A percentile compares a stretch with the other conserved stretches of the same genome.
These are phyloP conservation scores for Anolis apletophallus DNA, from an alignment of 2,797 vertebrate species.

Conservation along the genomic window DNA sequence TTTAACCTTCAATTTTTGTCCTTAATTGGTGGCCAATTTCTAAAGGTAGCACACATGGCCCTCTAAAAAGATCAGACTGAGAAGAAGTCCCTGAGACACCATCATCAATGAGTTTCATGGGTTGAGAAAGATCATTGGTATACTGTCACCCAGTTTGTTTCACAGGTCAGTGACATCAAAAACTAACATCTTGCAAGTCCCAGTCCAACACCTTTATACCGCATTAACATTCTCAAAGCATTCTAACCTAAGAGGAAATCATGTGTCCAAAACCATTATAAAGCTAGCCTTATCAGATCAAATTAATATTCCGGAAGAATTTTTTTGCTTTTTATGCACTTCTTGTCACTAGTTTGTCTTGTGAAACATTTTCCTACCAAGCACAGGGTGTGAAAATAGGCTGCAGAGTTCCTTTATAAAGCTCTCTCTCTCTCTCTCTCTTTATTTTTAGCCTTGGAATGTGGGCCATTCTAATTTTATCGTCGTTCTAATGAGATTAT, in stretches of 20 bases:
- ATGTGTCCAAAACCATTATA: neutral
- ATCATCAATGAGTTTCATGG: no score
- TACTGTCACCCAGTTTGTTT: no score
- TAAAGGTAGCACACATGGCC: no score
- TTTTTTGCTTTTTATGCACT: neutral
- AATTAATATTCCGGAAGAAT: conserved; percentile 33
- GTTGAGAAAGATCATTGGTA: no score
- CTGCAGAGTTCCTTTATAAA: conserved; percentile 20
- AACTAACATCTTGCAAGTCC: no score
- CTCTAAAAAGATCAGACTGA: no score
- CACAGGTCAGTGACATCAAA: no score
- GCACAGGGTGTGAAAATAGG: conserved; percentile 1
- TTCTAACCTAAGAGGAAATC: neutral
- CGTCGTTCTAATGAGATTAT: conserved; percentile 49
- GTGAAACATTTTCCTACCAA: conserved; percentile 18
- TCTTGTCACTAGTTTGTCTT: conserved; percentile 37
- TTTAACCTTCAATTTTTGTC: neutral
- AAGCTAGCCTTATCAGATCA: neutral
- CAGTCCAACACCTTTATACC: no score
- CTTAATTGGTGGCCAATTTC: neutral
- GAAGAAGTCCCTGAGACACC: no score
- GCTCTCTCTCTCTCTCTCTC: conserved; percentile 40
- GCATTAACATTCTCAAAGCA: no score
- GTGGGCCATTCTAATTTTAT: conserved; percentile 29
- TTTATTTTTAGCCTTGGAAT: conserved; percentile 45